A percentile compares a stretch with the other conserved stretches of the same genome.
These are phyloP conservation scores for Periphyllus acericola DNA, from an alignment of 2,888 invertebrate species.

Conservation along the genomic window DNA sequence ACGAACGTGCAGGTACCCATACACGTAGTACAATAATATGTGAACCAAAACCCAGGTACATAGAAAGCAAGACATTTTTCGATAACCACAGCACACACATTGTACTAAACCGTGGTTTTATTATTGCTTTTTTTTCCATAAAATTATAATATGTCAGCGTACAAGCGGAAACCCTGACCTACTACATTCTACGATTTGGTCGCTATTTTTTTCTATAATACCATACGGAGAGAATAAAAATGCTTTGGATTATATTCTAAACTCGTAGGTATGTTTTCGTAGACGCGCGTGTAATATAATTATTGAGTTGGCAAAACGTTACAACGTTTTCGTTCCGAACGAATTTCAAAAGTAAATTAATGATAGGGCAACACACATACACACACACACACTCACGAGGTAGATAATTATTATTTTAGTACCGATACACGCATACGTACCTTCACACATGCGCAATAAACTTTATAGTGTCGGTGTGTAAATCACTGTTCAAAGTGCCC, in stretches of 20 bases:
- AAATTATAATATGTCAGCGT: background rate
- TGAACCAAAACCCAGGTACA: slow-evolving; percentile 7
- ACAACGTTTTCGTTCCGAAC: background rate
- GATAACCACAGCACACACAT: background rate
- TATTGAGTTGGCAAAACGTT: background rate
- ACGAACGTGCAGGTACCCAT: background rate
- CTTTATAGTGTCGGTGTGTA: background rate
- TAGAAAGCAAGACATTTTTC: slow-evolving; percentile 18
- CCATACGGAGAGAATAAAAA: background rate
- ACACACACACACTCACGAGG: background rate
- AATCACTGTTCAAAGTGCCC: background rate
- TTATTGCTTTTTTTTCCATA: background rate
- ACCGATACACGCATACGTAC: no score
- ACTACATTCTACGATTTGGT: background rate
- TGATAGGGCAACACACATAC: background rate
- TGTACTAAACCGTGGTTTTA: background rate
- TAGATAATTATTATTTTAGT: background rate
- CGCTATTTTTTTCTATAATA: background rate
- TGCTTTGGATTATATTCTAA: background rate
- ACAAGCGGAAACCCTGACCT: slow-evolving; percentile 30
- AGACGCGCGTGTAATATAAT: background rate
- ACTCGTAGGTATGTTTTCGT: background rate
- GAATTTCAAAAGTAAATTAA: background rate
- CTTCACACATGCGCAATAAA: background rate
- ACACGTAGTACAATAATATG: background rate